phyloP scores from a whole-genome alignment of 2,888 invertebrate genomes.

The Ophioninae sp. region DNA sequence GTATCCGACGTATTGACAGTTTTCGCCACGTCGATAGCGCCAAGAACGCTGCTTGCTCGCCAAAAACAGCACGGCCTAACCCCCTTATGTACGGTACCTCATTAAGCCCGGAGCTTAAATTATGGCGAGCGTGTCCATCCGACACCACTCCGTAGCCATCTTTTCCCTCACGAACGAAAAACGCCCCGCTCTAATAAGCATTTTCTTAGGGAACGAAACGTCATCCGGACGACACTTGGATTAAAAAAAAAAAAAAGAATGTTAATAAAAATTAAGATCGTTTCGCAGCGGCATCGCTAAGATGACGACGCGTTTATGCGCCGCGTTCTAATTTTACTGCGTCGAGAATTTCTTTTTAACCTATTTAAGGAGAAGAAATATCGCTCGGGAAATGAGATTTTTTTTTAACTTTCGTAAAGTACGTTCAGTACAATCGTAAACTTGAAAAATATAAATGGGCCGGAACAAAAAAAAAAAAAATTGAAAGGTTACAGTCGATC shows the following conservation, averaged over 20 bases:
- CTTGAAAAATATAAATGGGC: too few species aligned
- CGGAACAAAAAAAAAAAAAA: too few species aligned
- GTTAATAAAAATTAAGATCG: background rate
- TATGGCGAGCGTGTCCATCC: constrained; percentile 70
- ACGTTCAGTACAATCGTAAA: too few species aligned
- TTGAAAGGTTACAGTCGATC: too few species aligned
- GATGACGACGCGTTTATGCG: background rate
- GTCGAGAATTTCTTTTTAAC: background rate
- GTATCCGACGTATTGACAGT: constrained; percentile 78
- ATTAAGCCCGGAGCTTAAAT: constrained; percentile 78
- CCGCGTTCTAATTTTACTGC: constrained; percentile 4
- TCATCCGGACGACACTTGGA: background rate
- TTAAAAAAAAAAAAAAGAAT: background rate
- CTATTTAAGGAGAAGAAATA: too few species aligned
- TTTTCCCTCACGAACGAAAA: constrained; percentile 44
- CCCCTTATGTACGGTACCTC: constrained; percentile 71
- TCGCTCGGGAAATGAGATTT: too few species aligned
- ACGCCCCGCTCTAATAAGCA: constrained; percentile 23
- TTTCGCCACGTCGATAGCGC: constrained; percentile 64
- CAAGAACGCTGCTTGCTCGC: constrained; percentile 65
- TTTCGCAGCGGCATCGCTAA: background rate
- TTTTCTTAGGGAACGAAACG: constrained; percentile 24
- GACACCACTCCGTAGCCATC: constrained; percentile 58
- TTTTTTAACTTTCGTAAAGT: too few species aligned
- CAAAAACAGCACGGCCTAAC: constrained; percentile 49